These are phyloP conservation scores for Nycticorax nycticorax DNA, from an alignment of 2,113 vertebrate species.

Conservation along the genomic window DNA sequence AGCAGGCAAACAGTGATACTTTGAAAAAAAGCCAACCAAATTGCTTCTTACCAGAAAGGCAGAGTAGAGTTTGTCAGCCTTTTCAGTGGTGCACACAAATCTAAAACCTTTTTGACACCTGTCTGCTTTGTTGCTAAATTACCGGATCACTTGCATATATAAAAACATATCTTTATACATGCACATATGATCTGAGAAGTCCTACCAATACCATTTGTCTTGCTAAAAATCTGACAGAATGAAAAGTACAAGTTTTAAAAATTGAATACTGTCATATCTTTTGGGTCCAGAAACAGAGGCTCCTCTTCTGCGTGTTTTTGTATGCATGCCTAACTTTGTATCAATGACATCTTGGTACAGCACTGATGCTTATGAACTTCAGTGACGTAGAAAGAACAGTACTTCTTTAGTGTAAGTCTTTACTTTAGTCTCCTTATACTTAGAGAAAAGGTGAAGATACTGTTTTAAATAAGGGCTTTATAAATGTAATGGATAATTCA, in stretches of 20 bases:
- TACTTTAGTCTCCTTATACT: background rate
- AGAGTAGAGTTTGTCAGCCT: background rate
- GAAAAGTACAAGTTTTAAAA: background rate
- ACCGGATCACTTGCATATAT: background rate
- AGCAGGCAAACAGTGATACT: background rate
- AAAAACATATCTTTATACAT: background rate
- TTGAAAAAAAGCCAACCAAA: background rate
- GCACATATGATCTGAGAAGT: background rate
- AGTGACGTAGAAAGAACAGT: background rate
- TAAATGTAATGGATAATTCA: background rate
- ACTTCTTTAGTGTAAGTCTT: background rate
- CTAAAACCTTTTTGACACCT: background rate
- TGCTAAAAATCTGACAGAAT: background rate
- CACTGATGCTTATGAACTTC: background rate
- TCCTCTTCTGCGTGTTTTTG: background rate
- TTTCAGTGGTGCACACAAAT: background rate
- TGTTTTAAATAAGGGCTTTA: background rate
- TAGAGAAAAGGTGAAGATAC: background rate
- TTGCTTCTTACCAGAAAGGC: background rate
- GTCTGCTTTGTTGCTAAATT: background rate
- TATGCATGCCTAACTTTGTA: background rate
- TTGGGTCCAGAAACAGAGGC: background rate
- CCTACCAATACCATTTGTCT: background rate
- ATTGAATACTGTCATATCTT: background rate
- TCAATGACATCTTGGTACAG: background rate